Percentiles rank a stretch among this genome's conserved stretches.
Conservation (phyloP, 2,888 invertebrate genomes). For the Oligia strigilis region DNA sequence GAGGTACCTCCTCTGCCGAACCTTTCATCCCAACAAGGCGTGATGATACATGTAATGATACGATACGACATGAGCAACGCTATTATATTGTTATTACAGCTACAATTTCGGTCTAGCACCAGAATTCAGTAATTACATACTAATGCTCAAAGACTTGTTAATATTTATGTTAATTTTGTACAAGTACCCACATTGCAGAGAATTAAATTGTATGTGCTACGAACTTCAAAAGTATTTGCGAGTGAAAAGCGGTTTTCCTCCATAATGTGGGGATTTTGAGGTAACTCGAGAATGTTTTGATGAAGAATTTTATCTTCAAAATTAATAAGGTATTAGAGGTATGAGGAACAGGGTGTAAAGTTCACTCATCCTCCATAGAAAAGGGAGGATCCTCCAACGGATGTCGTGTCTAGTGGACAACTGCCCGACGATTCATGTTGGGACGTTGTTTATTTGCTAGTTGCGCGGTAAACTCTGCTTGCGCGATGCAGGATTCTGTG, state of each 20-base stretch:
- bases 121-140: slow-evolving; percentile 17
- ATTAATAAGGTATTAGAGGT: neutral
- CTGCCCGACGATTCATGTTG: neutral
- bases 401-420: neutral
- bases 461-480: no score
- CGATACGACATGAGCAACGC: neutral
- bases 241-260: no score
- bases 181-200: neutral
- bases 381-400: neutral
- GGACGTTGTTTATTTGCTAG: no score
- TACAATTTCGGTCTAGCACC: neutral
- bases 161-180: slow-evolving; percentile 34
- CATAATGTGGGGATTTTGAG: neutral
- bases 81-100: slow-evolving; percentile 16
- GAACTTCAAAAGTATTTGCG: slow-evolving; percentile 20
- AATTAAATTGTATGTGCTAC: neutral
- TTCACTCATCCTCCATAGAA: neutral
- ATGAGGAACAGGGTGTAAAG: neutral
- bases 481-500: no score
- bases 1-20: neutral
- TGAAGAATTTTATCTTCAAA: neutral
- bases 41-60: neutral
- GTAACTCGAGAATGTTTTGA: neutral
- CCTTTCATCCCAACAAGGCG: neutral
- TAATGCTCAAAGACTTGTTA: slow-evolving; percentile 30